A percentile compares a stretch with the other conserved stretches of the same genome.
These are phyloP conservation scores for Amazona vittata DNA, from an alignment of 2,113 vertebrate species.

Conservation along the genomic window DNA sequence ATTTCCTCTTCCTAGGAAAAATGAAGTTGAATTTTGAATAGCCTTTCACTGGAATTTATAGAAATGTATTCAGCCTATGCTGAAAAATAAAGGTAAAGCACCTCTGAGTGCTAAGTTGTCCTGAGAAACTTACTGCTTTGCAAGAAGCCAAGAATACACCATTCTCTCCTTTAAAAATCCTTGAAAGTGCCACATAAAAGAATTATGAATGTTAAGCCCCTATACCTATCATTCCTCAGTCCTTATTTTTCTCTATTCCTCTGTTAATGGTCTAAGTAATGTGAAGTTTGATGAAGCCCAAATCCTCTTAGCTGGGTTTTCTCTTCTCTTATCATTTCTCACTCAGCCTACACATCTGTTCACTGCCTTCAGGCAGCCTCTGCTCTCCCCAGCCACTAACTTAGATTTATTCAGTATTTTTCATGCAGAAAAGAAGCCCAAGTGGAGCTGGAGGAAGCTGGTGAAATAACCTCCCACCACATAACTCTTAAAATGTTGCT, in stretches of 20 bases:
- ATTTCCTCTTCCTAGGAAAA: neutral
- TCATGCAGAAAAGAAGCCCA: neutral
- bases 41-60: neutral
- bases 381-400: conserved; percentile 12
- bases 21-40: neutral
- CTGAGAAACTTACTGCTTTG: neutral
- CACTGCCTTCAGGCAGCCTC: conserved; percentile 33
- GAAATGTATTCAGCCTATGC: neutral
- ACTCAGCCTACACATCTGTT: conserved; percentile 51
- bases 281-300: conserved; percentile 13
- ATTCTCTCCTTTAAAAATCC: neutral
- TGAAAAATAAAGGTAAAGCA: neutral
- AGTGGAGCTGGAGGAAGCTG: neutral
- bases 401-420: conserved; percentile 39
- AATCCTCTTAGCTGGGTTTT: conserved; percentile 29
- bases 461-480: neutral
- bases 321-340: conserved; percentile 26
- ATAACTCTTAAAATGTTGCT: neutral
- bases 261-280: neutral
- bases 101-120: neutral
- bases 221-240: neutral
- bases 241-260: neutral
- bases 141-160: neutral
- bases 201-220: neutral
- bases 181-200: neutral